phyloP scores from a whole-genome alignment of 2,797 vertebrate genomes.

The Crocidura indochinensis region DNA sequence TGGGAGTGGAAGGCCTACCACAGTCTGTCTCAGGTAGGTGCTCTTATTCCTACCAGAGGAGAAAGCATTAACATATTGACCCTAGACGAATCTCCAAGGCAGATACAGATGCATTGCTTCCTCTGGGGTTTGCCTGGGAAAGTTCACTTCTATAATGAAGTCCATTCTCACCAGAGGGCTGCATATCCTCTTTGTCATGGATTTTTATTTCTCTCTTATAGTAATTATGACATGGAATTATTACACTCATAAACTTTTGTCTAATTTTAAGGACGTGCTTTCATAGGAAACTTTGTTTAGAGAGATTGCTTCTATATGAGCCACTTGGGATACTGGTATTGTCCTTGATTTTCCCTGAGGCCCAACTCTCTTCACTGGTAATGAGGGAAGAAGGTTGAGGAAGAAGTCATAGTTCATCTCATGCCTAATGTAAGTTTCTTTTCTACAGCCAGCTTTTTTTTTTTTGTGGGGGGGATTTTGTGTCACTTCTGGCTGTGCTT shows the following conservation, averaged over 20 bases:
- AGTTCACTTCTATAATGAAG: not conserved
- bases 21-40: not conserved
- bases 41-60: not conserved
- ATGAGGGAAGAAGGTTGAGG: not conserved
- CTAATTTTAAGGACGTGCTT: slow-evolving; percentile 43
- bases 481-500: no score
- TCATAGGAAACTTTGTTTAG: slow-evolving; percentile 9
- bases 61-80: not conserved
- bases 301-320: not conserved
- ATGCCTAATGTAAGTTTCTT: slow-evolving; percentile 1
- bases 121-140: slow-evolving; percentile 11
- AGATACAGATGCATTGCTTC: not conserved
- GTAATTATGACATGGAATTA: slow-evolving; percentile 15
- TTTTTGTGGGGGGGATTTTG: no score
- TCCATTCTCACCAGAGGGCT: slow-evolving; percentile 8
- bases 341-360: slow-evolving; percentile 34
- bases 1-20: not conserved
- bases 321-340: not conserved
- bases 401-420: slow-evolving; percentile 5
- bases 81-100: not conserved
- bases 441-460: not conserved
- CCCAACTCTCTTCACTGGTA: slow-evolving; percentile 3
- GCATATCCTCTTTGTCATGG: not conserved
- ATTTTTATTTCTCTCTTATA: slow-evolving; percentile 43
- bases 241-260: not conserved